These are phyloP conservation scores for Drosophila pseudotalamancana DNA, from an alignment of 2,888 invertebrate species.

Conservation along the genomic window DNA sequence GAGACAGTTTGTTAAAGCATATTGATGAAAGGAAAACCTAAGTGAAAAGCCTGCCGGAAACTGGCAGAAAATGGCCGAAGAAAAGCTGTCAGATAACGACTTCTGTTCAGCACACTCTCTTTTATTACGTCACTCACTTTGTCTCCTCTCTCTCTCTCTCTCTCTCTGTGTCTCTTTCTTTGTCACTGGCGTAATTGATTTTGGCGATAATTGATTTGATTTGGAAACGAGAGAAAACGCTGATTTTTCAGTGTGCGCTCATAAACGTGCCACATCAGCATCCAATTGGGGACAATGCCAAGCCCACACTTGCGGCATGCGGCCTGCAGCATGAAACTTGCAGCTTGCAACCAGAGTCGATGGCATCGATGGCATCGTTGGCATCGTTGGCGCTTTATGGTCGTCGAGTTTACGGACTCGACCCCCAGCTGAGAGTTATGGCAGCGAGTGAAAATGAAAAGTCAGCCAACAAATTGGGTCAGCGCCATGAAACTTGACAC, in stretches of 20 bases:
- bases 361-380: constrained; percentile 33
- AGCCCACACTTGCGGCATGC: constrained; percentile 8
- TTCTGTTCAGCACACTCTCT: neutral
- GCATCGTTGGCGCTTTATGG: constrained; percentile 37
- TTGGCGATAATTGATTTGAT: constrained; percentile 73
- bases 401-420: constrained; percentile 39
- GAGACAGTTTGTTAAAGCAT: no score
- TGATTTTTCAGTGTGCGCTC: constrained; percentile 62
- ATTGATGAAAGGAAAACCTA: no score
- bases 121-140: neutral
- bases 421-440: constrained; percentile 46
- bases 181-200: constrained; percentile 64
- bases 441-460: constrained; percentile 64
- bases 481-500: constrained; percentile 73
- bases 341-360: constrained; percentile 26
- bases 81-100: constrained; percentile 32
- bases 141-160: neutral
- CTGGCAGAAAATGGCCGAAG: constrained; percentile 25
- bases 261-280: constrained; percentile 71
- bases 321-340: constrained; percentile 4
- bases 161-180: constrained; percentile 2
- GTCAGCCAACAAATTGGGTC: constrained; percentile 69
- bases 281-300: constrained; percentile 24
- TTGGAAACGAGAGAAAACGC: constrained; percentile 60
- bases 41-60: constrained; percentile 2